phyloP scores from a whole-genome alignment of 2,888 invertebrate species.

The Napeogenes inachia region DNA sequence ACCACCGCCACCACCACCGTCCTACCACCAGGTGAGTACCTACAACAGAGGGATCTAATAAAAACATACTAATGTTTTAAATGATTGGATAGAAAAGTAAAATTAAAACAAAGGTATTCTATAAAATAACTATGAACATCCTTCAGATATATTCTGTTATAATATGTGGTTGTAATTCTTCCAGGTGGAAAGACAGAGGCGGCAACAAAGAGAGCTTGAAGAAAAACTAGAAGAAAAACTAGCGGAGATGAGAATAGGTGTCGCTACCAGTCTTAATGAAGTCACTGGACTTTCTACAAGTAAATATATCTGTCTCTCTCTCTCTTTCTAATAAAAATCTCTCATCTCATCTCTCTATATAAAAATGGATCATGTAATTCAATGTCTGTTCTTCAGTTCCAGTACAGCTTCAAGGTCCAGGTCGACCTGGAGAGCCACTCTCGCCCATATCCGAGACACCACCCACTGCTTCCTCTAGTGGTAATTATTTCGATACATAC shows the following conservation, averaged over 20 bases:
- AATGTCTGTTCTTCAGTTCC: conserved; percentile 47
- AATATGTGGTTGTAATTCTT: conserved; percentile 34
- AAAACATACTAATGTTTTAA: no score
- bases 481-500: conserved; percentile 38
- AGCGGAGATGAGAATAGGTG: conserved; percentile 77
- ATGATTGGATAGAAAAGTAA: no score
- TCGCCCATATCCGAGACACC: conserved; percentile 93
- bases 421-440: conserved; percentile 78
- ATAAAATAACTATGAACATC: no score
- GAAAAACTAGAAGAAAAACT: conserved; percentile 71
- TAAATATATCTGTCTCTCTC: conserved; percentile 34
- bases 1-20: conserved; percentile 83
- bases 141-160: background rate
- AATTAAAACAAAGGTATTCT: no score
- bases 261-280: conserved; percentile 65
- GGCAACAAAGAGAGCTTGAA: conserved; percentile 71
- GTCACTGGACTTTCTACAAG: conserved; percentile 72
- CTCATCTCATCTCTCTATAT: no score
- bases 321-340: no score
- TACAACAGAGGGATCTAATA: background rate
- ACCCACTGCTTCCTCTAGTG: conserved; percentile 78
- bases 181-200: conserved; percentile 82
- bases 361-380: conserved; percentile 1
- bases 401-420: conserved; percentile 70
- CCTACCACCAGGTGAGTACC: conserved; percentile 63